A percentile compares a stretch with the other conserved stretches of the same genome.
These are phyloP conservation scores for Lasioglossum pauxillum DNA, from an alignment of 2,888 invertebrate genomes.

Conservation along the genomic window DNA sequence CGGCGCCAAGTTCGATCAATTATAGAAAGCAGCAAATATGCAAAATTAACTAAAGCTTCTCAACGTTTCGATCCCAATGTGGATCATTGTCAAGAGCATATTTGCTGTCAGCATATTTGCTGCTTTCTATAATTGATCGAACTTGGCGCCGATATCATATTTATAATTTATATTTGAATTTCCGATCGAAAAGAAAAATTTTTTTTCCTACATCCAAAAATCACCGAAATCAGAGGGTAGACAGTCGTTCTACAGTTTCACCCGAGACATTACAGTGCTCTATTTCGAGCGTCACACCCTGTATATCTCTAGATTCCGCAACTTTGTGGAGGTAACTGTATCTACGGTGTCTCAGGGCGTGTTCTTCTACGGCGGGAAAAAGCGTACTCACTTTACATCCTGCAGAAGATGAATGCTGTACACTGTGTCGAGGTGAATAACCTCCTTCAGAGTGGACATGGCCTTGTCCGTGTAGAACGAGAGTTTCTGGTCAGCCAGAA, in stretches of 20 bases:
- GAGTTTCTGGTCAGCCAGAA: slow-evolving; percentile 90
- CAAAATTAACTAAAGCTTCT: no score
- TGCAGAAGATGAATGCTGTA: slow-evolving; percentile 88
- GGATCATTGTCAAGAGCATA: no score
- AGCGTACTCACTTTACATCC: slow-evolving; percentile 85
- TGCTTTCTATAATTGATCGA: no score
- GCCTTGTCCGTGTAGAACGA: slow-evolving; percentile 91
- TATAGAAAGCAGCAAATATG: no score
- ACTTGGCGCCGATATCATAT: no score
- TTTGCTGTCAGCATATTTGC: no score
- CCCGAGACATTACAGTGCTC: background rate
- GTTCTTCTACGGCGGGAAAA: slow-evolving; percentile 21
- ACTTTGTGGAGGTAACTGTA: background rate
- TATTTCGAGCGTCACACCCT: background rate
- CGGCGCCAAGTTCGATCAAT: no score
- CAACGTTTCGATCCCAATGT: no score
- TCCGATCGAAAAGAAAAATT: no score
- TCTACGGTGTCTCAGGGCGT: background rate
- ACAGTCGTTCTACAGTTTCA: background rate
- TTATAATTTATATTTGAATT: no score
- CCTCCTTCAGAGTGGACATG: slow-evolving; percentile 89
- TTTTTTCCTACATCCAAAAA: no score
- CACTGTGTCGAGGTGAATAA: slow-evolving; percentile 88
- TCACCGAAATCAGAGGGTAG: no score
- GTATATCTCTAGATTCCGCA: background rate